Evolutionary conservation across 2,113 vertebrate species (phyloP), one percentile per base, ranked within the genome.

Genomic region (Setophaga coronata): DNA sequence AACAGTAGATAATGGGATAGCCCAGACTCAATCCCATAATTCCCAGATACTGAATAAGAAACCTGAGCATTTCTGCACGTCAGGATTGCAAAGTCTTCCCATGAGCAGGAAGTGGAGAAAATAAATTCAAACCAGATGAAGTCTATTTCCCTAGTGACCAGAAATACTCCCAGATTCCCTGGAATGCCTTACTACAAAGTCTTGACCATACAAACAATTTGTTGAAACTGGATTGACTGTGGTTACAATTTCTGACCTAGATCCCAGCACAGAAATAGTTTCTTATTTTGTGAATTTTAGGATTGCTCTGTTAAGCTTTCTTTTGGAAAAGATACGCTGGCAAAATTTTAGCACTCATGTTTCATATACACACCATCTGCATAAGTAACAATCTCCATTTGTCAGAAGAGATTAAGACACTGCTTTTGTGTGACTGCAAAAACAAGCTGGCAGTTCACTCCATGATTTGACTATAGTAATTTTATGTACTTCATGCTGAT

Each of bases 401-500:
- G 82, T 90, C 91, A 91, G 60, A 86, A 95, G 40, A 90, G 78
- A 93, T 87, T 89, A 83, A 90, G 83, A 60, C 51, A 56, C 43
- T 81, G 38, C 34, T 84, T 95, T 90, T 89, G 56, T 90, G 65
- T 71, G 67, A 78, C 67, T 89, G 62, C 71, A 92, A 78, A 93
- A 90, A 66, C 17, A 77, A 96, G 33, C 33, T 83, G 80, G 83
- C 76, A 89, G 69, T 86, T 92, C 83, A 60, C 38, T 78, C 48
- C 38, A 31, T 89, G 72, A 91, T 91, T 87, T 81, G 86, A 92
- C 80, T 56, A 18, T 7, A 77, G 50, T 66, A 83, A 90, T 86
- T 96, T 88, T 34, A 62, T 81, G 76, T 34, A 81, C 58, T 95
- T 95, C 76, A 84, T 64, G 60, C 42, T 92, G 86, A 93, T 95